A percentile compares a stretch with the other conserved stretches of the same genome.
phyloP scores from a whole-genome alignment of 2,797 vertebrate genomes.

The Tenualosa ilisha region DNA sequence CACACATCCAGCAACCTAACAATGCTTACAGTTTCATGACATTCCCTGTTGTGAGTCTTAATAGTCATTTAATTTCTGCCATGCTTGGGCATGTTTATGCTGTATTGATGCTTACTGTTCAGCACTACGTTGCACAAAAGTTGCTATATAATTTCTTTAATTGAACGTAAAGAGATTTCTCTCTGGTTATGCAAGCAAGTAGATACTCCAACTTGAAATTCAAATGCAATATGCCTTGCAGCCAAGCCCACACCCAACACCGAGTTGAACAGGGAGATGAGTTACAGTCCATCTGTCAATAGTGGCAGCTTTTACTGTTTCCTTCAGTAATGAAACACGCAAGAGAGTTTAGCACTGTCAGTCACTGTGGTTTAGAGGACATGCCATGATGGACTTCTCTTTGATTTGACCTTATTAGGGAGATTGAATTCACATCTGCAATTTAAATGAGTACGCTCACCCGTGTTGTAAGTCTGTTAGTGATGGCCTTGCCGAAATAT shows the following conservation, averaged over 20 bases:
- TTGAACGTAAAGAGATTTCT: background rate
- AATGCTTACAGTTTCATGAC: too few species aligned
- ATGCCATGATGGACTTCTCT: background rate
- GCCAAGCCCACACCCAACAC: background rate
- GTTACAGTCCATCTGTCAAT: background rate
- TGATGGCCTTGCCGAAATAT: background rate
- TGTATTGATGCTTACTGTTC: too few species aligned
- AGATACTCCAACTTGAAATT: background rate
- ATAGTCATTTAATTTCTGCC: too few species aligned
- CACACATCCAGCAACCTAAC: background rate
- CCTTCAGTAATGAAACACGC: background rate
- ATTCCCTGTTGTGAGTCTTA: too few species aligned
- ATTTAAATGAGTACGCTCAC: constrained; percentile 5
- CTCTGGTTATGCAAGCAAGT: background rate
- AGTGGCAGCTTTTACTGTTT: background rate
- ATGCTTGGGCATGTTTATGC: too few species aligned
- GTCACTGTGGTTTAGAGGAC: background rate
- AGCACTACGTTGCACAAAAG: too few species aligned
- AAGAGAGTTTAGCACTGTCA: background rate
- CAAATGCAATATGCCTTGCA: background rate
- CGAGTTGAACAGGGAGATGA: background rate
- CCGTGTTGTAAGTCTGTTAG: background rate
- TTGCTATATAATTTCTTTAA: too few species aligned
- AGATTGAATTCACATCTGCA: background rate
- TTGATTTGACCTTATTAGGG: constrained; percentile 7